A percentile compares a stretch with the other conserved stretches of the same genome.
Conservation (phyloP, 1,140 invertebrate species). For the Heliconius nattereri region DNA sequence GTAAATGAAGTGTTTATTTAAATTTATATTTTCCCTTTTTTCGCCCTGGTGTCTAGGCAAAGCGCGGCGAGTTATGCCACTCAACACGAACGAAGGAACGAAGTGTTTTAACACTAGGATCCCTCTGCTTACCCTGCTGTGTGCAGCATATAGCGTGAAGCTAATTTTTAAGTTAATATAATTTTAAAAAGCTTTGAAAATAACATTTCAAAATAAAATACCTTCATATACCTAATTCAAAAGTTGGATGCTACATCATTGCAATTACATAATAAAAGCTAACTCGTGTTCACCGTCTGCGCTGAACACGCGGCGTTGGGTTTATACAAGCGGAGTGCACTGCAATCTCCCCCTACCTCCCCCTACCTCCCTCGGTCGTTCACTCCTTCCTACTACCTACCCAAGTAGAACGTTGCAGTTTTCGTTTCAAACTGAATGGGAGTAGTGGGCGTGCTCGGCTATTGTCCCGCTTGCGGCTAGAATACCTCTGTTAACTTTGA, state of each 20-base stretch:
- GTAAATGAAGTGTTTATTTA: no score
- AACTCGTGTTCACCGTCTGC: conserved; percentile 30
- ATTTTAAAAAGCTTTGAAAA: background rate
- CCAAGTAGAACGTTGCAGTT: conserved; percentile 56
- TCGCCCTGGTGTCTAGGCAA: no score
- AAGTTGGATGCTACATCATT: conserved; percentile 19
- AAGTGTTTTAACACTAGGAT: no score
- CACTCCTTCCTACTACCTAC: conserved; percentile 56
- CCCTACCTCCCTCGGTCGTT: conserved; percentile 54
- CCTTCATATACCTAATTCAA: conserved; percentile 18
- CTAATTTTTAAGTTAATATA: no score
- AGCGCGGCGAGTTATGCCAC: no score
- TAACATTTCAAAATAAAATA: background rate
- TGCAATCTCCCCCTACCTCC: conserved; percentile 38
- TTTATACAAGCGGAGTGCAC: conserved; percentile 34
- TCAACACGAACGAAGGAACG: no score
- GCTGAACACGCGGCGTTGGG: conserved; percentile 22
- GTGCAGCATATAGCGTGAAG: no score
- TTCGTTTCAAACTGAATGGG: conserved; percentile 63
- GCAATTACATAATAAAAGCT: conserved; percentile 35
- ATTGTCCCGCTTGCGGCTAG: conserved; percentile 46
- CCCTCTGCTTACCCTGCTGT: no score
- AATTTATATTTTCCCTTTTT: no score
- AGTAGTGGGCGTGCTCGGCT: conserved; percentile 57
- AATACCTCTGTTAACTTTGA: conserved; percentile 41